phyloP scores from a whole-genome alignment of 2,797 vertebrate species.

The Astyanax mexicanus region DNA sequence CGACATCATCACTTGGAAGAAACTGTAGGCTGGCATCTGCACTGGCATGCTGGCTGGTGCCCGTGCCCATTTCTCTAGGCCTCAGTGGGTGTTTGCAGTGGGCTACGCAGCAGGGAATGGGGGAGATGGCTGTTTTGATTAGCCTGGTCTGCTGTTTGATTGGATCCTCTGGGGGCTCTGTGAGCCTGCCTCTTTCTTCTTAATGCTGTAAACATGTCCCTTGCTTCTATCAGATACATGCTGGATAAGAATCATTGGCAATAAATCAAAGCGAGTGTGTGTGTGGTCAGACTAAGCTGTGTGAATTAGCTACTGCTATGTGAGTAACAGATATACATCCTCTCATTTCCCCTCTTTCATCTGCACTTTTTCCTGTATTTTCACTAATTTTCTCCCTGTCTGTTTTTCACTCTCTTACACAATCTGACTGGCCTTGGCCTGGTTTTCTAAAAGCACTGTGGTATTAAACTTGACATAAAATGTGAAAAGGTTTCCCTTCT shows the following conservation, averaged over 20 bases:
- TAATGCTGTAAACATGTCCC: conserved; percentile 38
- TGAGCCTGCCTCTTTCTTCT: conserved; percentile 9
- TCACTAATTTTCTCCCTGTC: background rate
- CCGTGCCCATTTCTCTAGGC: background rate
- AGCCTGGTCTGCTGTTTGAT: conserved; percentile 25
- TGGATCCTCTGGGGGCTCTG: conserved; percentile 17
- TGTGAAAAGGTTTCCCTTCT: background rate
- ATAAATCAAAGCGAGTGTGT: conserved; percentile 8
- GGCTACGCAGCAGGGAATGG: conserved; percentile 10
- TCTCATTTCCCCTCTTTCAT: conserved; percentile 7
- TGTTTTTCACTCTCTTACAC: background rate
- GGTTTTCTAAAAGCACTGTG: background rate
- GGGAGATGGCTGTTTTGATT: conserved; percentile 31
- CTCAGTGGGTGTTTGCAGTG: background rate
- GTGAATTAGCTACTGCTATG: background rate
- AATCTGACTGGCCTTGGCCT: background rate
- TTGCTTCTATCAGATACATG: conserved; percentile 21
- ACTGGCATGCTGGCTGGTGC: background rate
- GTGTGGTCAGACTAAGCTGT: conserved; percentile 6
- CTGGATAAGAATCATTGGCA: conserved; percentile 36
- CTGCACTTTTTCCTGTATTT: background rate
- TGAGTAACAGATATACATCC: background rate
- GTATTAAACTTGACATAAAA: background rate
- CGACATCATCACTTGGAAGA: background rate
- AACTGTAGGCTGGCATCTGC: background rate